phyloP scores from a whole-genome alignment of 2,888 invertebrate species.

The Ennomos quercinarius region DNA sequence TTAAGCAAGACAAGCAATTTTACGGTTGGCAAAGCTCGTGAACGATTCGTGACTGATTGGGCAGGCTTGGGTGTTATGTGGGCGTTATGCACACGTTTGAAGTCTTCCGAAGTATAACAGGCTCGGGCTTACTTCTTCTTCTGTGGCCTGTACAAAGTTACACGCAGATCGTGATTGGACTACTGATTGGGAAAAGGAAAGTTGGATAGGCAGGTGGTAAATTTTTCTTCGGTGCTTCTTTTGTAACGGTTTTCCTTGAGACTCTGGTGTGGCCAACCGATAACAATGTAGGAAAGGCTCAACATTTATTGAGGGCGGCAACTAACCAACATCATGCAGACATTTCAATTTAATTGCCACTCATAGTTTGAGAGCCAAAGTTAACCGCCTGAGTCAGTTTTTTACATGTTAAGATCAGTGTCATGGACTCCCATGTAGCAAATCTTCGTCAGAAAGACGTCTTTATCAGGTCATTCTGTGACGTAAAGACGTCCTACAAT shows the following conservation, averaged over 20 bases:
- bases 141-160: constrained; percentile 5
- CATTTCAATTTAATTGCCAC: no score
- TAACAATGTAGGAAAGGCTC: no score
- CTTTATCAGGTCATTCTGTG: no score
- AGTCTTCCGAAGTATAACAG: neutral
- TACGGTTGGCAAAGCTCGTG: constrained; percentile 8
- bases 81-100: neutral
- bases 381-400: no score
- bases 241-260: constrained; percentile 1
- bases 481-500: no score
- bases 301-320: no score
- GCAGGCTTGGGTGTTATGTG: neutral
- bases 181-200: constrained; percentile 15
- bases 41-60: constrained; percentile 23
- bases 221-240: constrained; percentile 1
- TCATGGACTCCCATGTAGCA: no score
- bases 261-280: no score
- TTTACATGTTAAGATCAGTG: no score
- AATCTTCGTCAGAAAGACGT: no score
- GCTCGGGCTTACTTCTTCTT: neutral
- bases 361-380: no score
- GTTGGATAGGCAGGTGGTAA: neutral
- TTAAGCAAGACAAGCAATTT: constrained; percentile 31
- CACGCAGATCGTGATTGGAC: constrained; percentile 15
- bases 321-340: no score